Conservation (phyloP, 2,888 invertebrate species). For the Limulus polyphemus region DNA sequence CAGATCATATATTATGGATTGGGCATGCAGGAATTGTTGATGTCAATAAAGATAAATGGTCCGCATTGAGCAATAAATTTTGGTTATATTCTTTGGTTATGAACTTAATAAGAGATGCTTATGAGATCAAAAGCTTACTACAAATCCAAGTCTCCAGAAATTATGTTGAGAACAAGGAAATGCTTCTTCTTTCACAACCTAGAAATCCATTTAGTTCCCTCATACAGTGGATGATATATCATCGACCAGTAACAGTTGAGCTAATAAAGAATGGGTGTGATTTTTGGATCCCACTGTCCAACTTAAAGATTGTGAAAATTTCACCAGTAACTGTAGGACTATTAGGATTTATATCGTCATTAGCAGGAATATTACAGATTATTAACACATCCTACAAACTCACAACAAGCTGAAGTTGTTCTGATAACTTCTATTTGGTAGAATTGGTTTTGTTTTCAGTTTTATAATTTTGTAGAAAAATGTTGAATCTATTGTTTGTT, state of each 20-base stretch:
- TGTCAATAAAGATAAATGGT: constrained; percentile 64
- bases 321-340: constrained; percentile 64
- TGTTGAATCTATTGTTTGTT: no score
- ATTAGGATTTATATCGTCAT: constrained; percentile 65
- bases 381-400: constrained; percentile 66
- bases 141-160: no score
- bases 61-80: constrained; percentile 47
- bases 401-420: not conserved
- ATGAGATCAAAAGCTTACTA: constrained; percentile 49
- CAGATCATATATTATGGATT: constrained; percentile 78
- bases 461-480: no score
- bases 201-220: not conserved
- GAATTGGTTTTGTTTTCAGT: no score
- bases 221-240: constrained; percentile 30
- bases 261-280: constrained; percentile 75
- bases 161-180: not conserved
- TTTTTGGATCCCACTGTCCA: constrained; percentile 69
- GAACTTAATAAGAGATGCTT: constrained; percentile 64
- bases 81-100: constrained; percentile 72
- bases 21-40: constrained; percentile 41
- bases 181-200: no score
- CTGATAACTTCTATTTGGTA: no score
- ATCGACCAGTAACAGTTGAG: constrained; percentile 62
- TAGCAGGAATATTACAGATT: constrained; percentile 61
- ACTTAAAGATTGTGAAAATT: constrained; percentile 61